A percentile compares a stretch with the other conserved stretches of the same genome.
Conservation (phyloP, 2,888 invertebrate species). For the Chrysomela aeneicollis region DNA sequence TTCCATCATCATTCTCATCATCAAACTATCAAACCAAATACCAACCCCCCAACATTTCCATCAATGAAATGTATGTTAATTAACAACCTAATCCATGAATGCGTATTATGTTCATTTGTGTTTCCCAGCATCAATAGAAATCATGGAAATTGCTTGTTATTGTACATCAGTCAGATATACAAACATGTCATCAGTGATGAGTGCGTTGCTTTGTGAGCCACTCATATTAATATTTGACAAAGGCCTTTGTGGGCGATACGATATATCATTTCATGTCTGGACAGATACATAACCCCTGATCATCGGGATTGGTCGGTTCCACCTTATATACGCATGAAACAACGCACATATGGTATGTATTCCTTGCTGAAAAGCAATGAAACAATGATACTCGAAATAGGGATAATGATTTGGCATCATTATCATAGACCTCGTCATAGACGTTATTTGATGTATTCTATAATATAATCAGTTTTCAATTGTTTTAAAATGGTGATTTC, state of each 20-base stretch:
- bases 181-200: constrained; percentile 49
- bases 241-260: constrained; percentile 51
- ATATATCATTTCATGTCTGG: constrained; percentile 44
- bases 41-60: not conserved
- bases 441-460: too few relatives aligned
- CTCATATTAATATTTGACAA: constrained; percentile 55
- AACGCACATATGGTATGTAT: not conserved
- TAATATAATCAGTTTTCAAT: too few relatives aligned
- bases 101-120: constrained; percentile 21
- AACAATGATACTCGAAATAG: not conserved
- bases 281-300: constrained; percentile 51
- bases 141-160: constrained; percentile 60
- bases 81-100: constrained; percentile 6
- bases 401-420: too few relatives aligned
- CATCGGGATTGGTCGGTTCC: constrained; percentile 46
- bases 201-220: constrained; percentile 37
- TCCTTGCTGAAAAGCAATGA: not conserved
- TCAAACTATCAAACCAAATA: not conserved
- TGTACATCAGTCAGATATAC: constrained; percentile 50
- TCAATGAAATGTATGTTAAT: constrained; percentile 30
- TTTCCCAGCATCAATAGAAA: constrained; percentile 54
- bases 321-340: not conserved
- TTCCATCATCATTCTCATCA: too few relatives aligned
- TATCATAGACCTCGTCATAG: too few relatives aligned
- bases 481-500: too few relatives aligned